Evolutionary conservation across 2,113 vertebrate genomes (phyloP), one percentile per base, ranked within the genome.

Genomic region (Percopsis transmontana): DNA sequence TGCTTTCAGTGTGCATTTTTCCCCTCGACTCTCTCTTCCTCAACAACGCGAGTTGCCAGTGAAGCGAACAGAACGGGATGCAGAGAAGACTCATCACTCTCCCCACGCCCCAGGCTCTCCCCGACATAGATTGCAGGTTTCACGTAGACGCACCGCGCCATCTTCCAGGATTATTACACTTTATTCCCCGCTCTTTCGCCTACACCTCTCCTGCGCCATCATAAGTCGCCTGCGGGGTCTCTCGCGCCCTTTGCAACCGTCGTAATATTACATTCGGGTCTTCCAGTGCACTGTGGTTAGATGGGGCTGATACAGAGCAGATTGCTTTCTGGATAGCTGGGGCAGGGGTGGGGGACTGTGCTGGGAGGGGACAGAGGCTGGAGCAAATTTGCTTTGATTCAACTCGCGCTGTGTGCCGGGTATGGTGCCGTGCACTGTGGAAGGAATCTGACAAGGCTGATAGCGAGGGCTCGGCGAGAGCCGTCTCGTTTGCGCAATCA

Each of bases 401-500:
- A 18, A 54, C 50, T 65, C 7, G 1, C 58, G 21, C 24, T 59
- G 40, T 11, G 54, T 58, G 16, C 65, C 45, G 38, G 39, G 3
- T 45, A 44, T 59, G 55, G 63, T 60, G 42, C 18, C 15, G 20
- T 54, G 18, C 8, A 76, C 74, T 71, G 77, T 15, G 64, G 64
- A 27, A 58, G 42, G 56, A 40, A 40, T 48, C 12, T 42, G 62
- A 72, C 74, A 76, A 70, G 60, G 27, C 27, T 1, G 59, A 68
- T 45, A 44, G 66, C 48, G 18, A 59, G 62, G 59, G 52, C 18
- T 55, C 0, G 53, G 66, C 68, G 55, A 41, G 14, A 66, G 53
- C 51, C 44, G 70, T 66, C 77, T 76, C 24, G 52, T 87, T 84
- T 82, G 63, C 68, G 44, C 76, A 65, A 83, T 85, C 75, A 71